phyloP scores from a whole-genome alignment of 2,797 vertebrate genomes.

The Sebastes taczanowskii region DNA sequence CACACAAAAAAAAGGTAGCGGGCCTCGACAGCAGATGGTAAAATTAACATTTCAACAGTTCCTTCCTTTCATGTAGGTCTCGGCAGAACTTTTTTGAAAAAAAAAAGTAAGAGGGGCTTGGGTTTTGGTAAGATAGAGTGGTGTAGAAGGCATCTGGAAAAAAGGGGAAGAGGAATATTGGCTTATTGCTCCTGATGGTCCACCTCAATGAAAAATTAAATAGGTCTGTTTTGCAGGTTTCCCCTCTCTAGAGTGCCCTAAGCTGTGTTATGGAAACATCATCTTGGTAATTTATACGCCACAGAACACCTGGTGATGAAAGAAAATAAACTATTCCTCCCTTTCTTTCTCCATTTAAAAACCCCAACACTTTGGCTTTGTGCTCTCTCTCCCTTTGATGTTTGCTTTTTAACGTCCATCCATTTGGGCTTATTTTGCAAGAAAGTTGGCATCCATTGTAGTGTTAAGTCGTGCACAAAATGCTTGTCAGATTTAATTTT shows the following conservation, averaged over 20 bases:
- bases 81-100: conserved; percentile 84
- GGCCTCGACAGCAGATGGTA: conserved; percentile 97
- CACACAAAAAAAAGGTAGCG: conserved; percentile 90
- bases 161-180: conserved; percentile 95
- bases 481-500: conserved; percentile 60
- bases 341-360: conserved; percentile 65
- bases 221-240: conserved; percentile 95
- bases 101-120: conserved; percentile 82
- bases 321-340: conserved; percentile 84
- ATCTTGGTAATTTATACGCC: conserved; percentile 94
- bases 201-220: conserved; percentile 98
- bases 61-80: conserved; percentile 96
- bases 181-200: conserved; percentile 96
- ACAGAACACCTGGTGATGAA: conserved; percentile 95
- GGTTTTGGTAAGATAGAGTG: conserved; percentile 91
- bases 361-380: conserved; percentile 71
- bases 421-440: conserved; percentile 52
- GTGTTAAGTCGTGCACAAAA: conserved; percentile 54
- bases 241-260: conserved; percentile 90
- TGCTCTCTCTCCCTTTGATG: conserved; percentile 77
- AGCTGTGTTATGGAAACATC: conserved; percentile 97
- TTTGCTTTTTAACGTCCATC: conserved; percentile 77
- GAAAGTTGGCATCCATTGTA: conserved; percentile 53
- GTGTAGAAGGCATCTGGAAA: conserved; percentile 98
- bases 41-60: conserved; percentile 99